Conservation (phyloP, 2,888 invertebrate genomes). For the Sarcophaga variegata region DNA sequence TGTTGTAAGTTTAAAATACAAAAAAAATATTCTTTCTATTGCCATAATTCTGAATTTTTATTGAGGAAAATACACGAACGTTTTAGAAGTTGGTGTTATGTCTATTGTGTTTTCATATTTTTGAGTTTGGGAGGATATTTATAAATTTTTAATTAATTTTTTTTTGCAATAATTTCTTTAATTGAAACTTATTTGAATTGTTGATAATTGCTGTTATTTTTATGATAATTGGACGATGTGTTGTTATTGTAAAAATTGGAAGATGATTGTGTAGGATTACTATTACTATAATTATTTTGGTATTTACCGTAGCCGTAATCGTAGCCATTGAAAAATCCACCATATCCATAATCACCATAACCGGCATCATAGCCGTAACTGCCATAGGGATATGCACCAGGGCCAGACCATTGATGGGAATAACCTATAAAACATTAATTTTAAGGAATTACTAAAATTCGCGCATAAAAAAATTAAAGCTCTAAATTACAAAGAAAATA, state of each 20-base stretch:
- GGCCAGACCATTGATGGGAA: conserved; percentile 82
- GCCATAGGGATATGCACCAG: conserved; percentile 87
- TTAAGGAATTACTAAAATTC: background rate
- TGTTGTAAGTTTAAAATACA: background rate
- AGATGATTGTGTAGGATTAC: conserved; percentile 75
- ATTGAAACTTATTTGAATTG: conserved; percentile 75
- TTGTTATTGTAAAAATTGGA: conserved; percentile 80
- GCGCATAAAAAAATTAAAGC: background rate
- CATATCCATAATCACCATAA: conserved; percentile 89
- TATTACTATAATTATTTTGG: conserved; percentile 79
- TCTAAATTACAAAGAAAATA: background rate
- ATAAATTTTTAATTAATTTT: conserved; percentile 26
- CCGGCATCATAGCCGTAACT: conserved; percentile 85
- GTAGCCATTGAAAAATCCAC: conserved; percentile 85
- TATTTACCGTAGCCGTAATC: conserved; percentile 85
- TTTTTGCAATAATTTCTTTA: conserved; percentile 2
- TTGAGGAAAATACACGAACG: conserved; percentile 17
- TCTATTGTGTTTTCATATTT: conserved; percentile 57
- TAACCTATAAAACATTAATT: conserved; percentile 74
- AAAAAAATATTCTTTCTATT: background rate
- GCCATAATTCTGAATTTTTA: conserved; percentile 54
- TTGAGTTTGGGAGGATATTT: conserved; percentile 38
- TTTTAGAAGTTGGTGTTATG: conserved; percentile 68
- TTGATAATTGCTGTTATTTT: conserved; percentile 80
- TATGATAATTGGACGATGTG: conserved; percentile 78